These are phyloP conservation scores for Gnatocerus cornutus DNA, from an alignment of 2,888 invertebrate genomes.

Conservation along the genomic window DNA sequence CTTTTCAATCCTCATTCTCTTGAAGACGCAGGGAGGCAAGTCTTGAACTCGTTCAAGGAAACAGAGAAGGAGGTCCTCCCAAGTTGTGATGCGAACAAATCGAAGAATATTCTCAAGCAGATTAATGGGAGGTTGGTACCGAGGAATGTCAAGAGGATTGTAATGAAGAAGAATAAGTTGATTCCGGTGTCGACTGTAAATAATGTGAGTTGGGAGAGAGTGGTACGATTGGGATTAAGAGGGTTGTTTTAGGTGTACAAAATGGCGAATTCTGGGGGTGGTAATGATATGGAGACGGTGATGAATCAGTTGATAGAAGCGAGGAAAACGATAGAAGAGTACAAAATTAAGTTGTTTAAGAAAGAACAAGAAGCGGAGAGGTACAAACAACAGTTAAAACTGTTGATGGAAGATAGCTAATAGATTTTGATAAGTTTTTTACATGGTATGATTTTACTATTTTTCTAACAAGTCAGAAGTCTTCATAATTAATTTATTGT, in stretches of 20 bases:
- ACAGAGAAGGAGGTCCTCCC: conserved; percentile 72
- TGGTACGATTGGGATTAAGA: too few species aligned
- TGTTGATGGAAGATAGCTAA: conserved; percentile 60
- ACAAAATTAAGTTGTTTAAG: conserved; percentile 64
- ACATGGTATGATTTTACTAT: conserved; percentile 1
- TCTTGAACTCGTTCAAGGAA: conserved; percentile 76
- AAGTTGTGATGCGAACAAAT: conserved; percentile 44
- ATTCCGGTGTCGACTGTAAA: conserved; percentile 59
- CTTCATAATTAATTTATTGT: conserved; percentile 21
- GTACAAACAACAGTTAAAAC: conserved; percentile 66
- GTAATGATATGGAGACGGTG: conserved; percentile 61
- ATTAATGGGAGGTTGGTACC: conserved; percentile 59
- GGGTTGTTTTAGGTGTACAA: conserved; percentile 48
- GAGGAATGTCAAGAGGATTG: conserved; percentile 63
- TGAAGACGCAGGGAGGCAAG: conserved; percentile 82
- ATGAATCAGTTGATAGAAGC: conserved; percentile 66
- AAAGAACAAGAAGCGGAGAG: conserved; percentile 67
- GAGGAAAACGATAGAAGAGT: conserved; percentile 66
- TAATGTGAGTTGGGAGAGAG: conserved; percentile 32
- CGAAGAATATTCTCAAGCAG: conserved; percentile 57
- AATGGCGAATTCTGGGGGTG: conserved; percentile 18
- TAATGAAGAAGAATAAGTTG: conserved; percentile 68
- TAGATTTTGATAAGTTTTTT: conserved; percentile 16
- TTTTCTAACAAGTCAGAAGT: conserved; percentile 1
- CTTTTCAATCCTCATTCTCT: too few species aligned